Percentiles rank a stretch among this genome's conserved stretches.
phyloP scores from a whole-genome alignment of 1,140 invertebrate species.

The Oscheius sp. region DNA sequence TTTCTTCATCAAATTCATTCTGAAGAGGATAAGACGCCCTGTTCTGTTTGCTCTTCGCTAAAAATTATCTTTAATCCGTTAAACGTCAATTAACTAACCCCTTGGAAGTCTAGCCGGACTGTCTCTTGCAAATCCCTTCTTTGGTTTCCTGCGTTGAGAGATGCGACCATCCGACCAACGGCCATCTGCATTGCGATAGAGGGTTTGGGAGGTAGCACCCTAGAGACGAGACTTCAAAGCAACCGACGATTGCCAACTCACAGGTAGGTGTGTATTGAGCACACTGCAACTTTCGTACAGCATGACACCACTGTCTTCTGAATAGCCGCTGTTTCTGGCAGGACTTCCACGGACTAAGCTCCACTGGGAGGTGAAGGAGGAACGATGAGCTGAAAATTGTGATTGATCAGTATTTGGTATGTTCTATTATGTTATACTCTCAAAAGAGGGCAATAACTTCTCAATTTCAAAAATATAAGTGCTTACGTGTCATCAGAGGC shows the following conservation, averaged over 20 bases:
- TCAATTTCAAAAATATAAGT: too few species aligned
- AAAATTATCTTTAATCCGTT: neutral
- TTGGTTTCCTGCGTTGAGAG: conserved; percentile 13
- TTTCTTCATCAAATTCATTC: neutral
- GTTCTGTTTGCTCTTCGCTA: neutral
- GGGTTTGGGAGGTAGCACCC: conserved; percentile 5
- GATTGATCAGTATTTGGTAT: neutral
- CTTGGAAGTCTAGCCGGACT: conserved; percentile 18
- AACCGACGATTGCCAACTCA: too few species aligned
- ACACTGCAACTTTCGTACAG: neutral
- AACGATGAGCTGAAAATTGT: neutral
- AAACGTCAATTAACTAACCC: neutral
- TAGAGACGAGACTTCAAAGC: neutral
- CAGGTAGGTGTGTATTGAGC: neutral
- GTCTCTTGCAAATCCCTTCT: conserved; percentile 13
- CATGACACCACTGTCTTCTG: conserved; percentile 19
- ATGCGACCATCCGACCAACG: conserved; percentile 40
- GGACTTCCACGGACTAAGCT: conserved; percentile 6
- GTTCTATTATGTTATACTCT: neutral
- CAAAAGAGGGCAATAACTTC: neutral
- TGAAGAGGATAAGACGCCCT: neutral
- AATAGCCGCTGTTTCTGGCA: conserved; percentile 9
- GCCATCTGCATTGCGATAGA: conserved; percentile 39
- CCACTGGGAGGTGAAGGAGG: conserved; percentile 5
- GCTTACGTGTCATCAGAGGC: too few species aligned